phyloP scores from a whole-genome alignment of 1,140 invertebrate genomes.

The Diploscapter pachys region DNA sequence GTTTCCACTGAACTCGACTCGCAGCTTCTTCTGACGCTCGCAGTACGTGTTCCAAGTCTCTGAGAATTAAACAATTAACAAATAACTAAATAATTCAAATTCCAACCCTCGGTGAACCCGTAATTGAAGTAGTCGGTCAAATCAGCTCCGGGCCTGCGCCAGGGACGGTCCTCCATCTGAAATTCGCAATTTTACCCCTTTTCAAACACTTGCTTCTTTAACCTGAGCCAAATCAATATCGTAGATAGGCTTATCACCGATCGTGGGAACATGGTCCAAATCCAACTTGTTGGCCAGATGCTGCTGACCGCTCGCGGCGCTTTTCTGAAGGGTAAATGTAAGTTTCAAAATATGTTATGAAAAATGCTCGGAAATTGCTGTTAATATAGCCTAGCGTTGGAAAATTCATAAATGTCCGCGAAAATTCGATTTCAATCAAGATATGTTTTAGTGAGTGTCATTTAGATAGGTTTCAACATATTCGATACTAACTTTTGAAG shows the following conservation, averaged over 20 bases:
- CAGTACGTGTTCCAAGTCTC: conserved; percentile 97
- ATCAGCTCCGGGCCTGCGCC: conserved; percentile 81
- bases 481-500: too few species aligned
- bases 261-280: conserved; percentile 19
- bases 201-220: too few species aligned
- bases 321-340: conserved; percentile 11
- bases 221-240: conserved; percentile 52
- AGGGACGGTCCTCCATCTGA: conserved; percentile 89
- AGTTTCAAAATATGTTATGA: too few species aligned
- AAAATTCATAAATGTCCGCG: too few species aligned
- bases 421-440: too few species aligned
- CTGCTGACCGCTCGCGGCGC: background rate
- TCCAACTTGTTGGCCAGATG: conserved; percentile 14
- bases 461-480: too few species aligned
- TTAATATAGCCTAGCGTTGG: too few species aligned
- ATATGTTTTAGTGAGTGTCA: too few species aligned
- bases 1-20: conserved; percentile 60
- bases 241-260: conserved; percentile 44
- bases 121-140: conserved; percentile 59
- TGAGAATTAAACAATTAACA: conserved; percentile 66
- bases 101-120: conserved; percentile 55
- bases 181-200: background rate
- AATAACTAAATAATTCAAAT: background rate
- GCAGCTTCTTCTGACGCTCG: conserved; percentile 84
- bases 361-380: too few species aligned